phyloP scores from a whole-genome alignment of 92 coral and sea anemone species.

The Metridium senile region DNA sequence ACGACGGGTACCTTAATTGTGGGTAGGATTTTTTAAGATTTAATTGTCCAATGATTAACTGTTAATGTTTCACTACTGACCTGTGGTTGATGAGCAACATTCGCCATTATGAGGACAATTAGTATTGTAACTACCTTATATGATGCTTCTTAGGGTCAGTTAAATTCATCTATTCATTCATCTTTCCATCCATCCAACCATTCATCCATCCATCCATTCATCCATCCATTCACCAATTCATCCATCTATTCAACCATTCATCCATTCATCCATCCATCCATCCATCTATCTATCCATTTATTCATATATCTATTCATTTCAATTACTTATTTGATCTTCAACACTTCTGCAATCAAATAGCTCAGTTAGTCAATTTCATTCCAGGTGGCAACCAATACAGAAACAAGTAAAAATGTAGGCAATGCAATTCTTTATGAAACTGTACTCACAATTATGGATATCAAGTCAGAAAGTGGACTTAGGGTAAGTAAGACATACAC shows the following conservation, averaged over 20 bases:
- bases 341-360: background rate
- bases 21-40: no score
- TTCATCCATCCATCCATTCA: background rate
- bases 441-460: slow-evolving; percentile 97
- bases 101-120: slow-evolving; percentile 34
- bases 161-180: background rate
- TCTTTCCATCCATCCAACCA: background rate
- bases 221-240: background rate
- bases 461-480: slow-evolving; percentile 98
- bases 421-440: slow-evolving; percentile 99
- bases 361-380: background rate
- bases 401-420: slow-evolving; percentile 99
- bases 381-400: slow-evolving; percentile 98
- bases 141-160: no score
- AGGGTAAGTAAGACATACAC: slow-evolving; percentile 59
- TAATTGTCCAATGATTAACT: slow-evolving; percentile 7
- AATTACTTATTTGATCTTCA: background rate
- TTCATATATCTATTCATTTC: background rate
- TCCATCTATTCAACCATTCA: background rate
- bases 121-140: background rate
- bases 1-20: no score
- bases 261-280: background rate
- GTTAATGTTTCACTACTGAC: background rate
- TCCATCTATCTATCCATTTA: background rate
- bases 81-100: slow-evolving; percentile 26